Evolutionary conservation across 2,113 vertebrate species (phyloP), one percentile per base, ranked within the genome.

Genomic region (Oreochromis tanganicae): DNA sequence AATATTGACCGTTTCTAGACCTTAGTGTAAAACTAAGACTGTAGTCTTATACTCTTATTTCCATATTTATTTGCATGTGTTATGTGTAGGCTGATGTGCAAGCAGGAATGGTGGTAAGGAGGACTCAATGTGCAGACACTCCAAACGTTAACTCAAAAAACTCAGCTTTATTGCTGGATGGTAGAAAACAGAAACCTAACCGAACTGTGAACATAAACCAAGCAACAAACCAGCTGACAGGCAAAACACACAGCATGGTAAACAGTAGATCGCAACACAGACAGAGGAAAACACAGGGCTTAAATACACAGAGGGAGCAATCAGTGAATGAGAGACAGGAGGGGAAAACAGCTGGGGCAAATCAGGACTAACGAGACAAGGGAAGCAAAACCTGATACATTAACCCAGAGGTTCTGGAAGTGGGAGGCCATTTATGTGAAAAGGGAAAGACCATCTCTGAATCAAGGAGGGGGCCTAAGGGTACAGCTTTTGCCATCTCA

Each of bases 401-500:
- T 34, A 63, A 3, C 59, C 57, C 27, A 27, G 27, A 27, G 27
- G 27, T 27, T 27, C 27, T 27, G 27, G 27, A 27, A 27, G 27
- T 27, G 27, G 56, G 27, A 59, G 27, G 56, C 13, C 19, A 59
- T 59, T 59, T 9, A 59, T 1, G 27, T 59, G 14, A 29, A 59
- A 29, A 59, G 56, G 7, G 27, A 59, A 59, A 32, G 27, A 32
- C 27, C 3, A 1, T 59, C 27, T 0, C 27, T 56, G 11, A 12
- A 0, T 55, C 0, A 3, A 55, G 0, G 10, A 54, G 52, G 52
- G 9, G 52, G 3, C 52, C 19, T 54, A 21, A 21, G 54, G 52
- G n/a, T 55, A 12, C 54, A 55, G 24, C 54, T 55, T 24, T 55
- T 0, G 5, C n/a, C 0, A 24, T 55, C n/a, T 55, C 12, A 0